Conservation (phyloP, 2,888 invertebrate species). For the Petrophora chlorosata region DNA sequence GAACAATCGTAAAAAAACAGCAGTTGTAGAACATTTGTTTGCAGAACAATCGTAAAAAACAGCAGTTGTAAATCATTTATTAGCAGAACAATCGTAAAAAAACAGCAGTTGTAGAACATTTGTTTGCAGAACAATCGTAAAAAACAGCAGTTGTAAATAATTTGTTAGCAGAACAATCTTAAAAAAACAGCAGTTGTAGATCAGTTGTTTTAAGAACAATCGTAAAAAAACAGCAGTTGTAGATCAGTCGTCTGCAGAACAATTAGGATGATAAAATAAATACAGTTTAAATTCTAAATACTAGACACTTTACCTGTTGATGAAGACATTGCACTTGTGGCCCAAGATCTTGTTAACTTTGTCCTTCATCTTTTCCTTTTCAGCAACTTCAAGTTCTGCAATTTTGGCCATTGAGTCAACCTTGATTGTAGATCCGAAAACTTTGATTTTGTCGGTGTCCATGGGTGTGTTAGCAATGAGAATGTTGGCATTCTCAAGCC, state of each 20-base stretch:
- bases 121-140: slow-evolving; percentile 85
- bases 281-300: no score
- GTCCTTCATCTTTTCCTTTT: slow-evolving; percentile 99
- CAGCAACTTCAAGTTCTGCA: slow-evolving; percentile 98
- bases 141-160: neutral
- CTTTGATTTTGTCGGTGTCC: slow-evolving; percentile 99
- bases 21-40: slow-evolving; percentile 99
- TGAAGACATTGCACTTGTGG: slow-evolving; percentile 98
- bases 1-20: slow-evolving; percentile 20
- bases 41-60: slow-evolving; percentile 19
- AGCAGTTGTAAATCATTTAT: neutral
- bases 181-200: neutral
- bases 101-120: slow-evolving; percentile 97
- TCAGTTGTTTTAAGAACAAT: neutral
- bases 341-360: slow-evolving; percentile 98
- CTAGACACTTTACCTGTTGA: slow-evolving; percentile 88
- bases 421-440: slow-evolving; percentile 97
- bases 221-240: slow-evolving; percentile 89
- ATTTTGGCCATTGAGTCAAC: slow-evolving; percentile 97
- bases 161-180: neutral
- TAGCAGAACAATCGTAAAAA: neutral
- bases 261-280: no score
- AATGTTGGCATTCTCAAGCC: slow-evolving; percentile 97
- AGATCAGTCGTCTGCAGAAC: slow-evolving; percentile 93
- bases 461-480: slow-evolving; percentile 99